These are phyloP conservation scores for Electrona antarctica DNA, from an alignment of 2,113 vertebrate species.

Conservation along the genomic window DNA sequence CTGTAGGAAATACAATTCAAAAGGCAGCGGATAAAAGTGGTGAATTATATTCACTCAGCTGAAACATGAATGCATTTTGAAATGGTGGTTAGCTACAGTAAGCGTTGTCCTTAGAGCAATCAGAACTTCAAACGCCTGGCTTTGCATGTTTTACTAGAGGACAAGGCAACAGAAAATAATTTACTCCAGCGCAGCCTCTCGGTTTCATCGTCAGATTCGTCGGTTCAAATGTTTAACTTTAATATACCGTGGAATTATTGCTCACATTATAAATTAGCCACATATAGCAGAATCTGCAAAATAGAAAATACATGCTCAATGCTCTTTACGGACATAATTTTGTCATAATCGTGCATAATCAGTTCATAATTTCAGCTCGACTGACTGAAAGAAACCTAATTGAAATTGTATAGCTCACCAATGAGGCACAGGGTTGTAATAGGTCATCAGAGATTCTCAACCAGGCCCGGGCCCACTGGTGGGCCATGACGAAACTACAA, in stretches of 20 bases:
- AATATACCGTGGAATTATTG: neutral
- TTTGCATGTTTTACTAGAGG: slow-evolving; percentile 34
- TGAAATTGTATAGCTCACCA: slow-evolving; percentile 12
- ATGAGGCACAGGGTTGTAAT: slow-evolving; percentile 14
- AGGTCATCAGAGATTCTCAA: too few relatives aligned
- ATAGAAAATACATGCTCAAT: neutral
- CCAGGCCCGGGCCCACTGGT: too few relatives aligned
- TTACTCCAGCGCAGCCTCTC: slow-evolving; percentile 12
- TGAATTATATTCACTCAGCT: slow-evolving; percentile 47
- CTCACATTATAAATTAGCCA: slow-evolving; percentile 12
- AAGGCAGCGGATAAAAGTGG: slow-evolving; percentile 52
- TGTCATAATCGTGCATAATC: neutral
- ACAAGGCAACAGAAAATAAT: slow-evolving; percentile 32
- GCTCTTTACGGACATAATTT: neutral
- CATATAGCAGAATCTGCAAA: slow-evolving; percentile 24
- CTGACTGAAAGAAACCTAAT: slow-evolving; percentile 3
- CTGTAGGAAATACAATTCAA: slow-evolving; percentile 49
- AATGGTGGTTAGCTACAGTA: slow-evolving; percentile 47
- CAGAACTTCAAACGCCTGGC: slow-evolving; percentile 54
- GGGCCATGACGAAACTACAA: too few relatives aligned
- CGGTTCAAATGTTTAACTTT: slow-evolving; percentile 25
- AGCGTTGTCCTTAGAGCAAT: slow-evolving; percentile 54
- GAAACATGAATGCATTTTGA: slow-evolving; percentile 47
- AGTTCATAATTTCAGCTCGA: neutral
- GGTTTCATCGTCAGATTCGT: too few relatives aligned